Conservation (phyloP, 2,888 invertebrate genomes). For the Xylocampa areola region DNA sequence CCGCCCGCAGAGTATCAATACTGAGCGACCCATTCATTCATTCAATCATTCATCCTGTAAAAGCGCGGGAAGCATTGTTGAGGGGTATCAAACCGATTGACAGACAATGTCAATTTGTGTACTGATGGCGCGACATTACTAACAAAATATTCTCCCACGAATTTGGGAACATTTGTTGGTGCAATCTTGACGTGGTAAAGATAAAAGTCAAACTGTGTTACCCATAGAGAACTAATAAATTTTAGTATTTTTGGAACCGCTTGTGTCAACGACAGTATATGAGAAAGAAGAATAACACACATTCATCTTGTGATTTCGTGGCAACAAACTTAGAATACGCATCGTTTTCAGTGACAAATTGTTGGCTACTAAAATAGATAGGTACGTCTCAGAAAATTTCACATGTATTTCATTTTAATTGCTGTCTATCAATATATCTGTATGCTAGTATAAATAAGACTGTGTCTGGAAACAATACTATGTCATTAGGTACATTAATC, state of each 20-base stretch:
- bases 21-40: slow-evolving; percentile 63
- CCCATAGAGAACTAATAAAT: slow-evolving; percentile 45
- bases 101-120: slow-evolving; percentile 43
- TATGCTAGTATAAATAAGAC: slow-evolving; percentile 12
- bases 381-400: slow-evolving; percentile 13
- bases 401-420: slow-evolving; percentile 25
- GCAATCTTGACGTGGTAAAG: slow-evolving; percentile 42
- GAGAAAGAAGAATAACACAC: slow-evolving; percentile 43
- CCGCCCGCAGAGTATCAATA: slow-evolving; percentile 64
- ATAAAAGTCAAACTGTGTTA: slow-evolving; percentile 52
- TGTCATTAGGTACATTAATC: slow-evolving; percentile 11
- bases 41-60: slow-evolving; percentile 65
- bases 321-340: slow-evolving; percentile 55
- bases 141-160: slow-evolving; percentile 57
- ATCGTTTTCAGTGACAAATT: slow-evolving; percentile 37
- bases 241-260: slow-evolving; percentile 46
- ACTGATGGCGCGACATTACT: slow-evolving; percentile 45
- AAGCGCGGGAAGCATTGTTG: slow-evolving; percentile 66
- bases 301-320: slow-evolving; percentile 47
- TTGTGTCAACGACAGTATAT: slow-evolving; percentile 40
- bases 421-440: slow-evolving; percentile 12
- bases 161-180: slow-evolving; percentile 20
- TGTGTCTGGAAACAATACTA: slow-evolving; percentile 19
- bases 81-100: slow-evolving; percentile 54
- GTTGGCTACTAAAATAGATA: slow-evolving; percentile 42